Conservation (phyloP, 2,113 vertebrate species). For the Procavia capensis region DNA sequence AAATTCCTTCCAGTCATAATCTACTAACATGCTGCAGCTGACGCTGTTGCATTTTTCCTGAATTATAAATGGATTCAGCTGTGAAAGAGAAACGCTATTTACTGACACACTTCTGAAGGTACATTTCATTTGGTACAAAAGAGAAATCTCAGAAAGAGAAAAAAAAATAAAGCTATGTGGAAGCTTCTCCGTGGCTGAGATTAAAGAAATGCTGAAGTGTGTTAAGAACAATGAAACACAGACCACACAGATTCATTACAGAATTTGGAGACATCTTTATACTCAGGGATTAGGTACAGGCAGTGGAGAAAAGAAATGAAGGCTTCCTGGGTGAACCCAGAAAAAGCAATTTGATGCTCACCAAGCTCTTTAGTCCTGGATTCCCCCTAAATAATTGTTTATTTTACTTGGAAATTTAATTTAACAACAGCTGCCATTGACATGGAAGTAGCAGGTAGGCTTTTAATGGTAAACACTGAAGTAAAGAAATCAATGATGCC, state of each 20-base stretch:
- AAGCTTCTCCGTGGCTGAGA: conserved; percentile 25
- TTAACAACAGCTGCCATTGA: neutral
- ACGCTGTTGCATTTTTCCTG: neutral
- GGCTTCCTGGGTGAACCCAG: neutral
- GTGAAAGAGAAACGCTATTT: conserved; percentile 50
- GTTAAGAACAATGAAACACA: neutral
- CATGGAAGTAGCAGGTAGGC: neutral
- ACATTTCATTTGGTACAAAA: conserved; percentile 15
- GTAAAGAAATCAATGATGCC: conserved; percentile 17
- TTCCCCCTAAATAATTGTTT: neutral
- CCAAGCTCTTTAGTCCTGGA: conserved; percentile 20
- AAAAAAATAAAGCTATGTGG: neutral
- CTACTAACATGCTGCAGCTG: neutral
- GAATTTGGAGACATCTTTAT: conserved; percentile 1
- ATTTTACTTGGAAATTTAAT: conserved; percentile 64
- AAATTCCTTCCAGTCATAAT: neutral
- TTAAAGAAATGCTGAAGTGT: neutral
- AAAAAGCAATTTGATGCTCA: conserved; percentile 14
- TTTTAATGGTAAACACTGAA: conserved; percentile 62
- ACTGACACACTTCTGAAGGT: neutral
- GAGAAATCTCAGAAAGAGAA: neutral
- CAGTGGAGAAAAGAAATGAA: neutral
- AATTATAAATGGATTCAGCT: neutral
- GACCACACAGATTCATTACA: neutral
- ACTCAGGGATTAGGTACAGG: neutral